These are phyloP conservation scores for Pipistrellus pygmaeus DNA, from an alignment of 2,797 vertebrate genomes.

Conservation along the genomic window DNA sequence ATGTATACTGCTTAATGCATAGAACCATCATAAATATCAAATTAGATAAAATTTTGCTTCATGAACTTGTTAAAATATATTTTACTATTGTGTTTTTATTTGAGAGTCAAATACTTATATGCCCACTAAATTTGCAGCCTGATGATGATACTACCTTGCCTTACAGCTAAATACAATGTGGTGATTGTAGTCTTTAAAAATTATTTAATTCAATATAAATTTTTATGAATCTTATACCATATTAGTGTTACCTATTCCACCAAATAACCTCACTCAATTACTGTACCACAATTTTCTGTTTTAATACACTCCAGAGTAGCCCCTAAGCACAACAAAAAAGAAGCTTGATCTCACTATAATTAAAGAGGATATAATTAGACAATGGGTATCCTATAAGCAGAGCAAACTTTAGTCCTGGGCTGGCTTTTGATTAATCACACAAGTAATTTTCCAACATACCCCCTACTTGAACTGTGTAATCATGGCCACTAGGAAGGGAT, in stretches of 20 bases:
- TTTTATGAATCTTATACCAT: conserved; percentile 31
- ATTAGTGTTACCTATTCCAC: background rate
- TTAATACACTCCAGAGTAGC: conserved; percentile 11
- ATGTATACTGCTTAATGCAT: background rate
- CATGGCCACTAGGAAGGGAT: background rate
- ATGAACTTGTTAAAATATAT: background rate
- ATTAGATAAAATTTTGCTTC: background rate
- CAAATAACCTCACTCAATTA: conserved; percentile 43
- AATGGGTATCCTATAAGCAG: conserved; percentile 46
- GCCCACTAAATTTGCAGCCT: background rate
- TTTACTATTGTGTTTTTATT: background rate
- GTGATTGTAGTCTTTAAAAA: background rate
- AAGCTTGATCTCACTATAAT: conserved; percentile 2
- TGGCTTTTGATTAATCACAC: conserved; percentile 55
- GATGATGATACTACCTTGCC: background rate
- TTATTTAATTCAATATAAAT: conserved; percentile 10
- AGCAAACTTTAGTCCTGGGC: background rate
- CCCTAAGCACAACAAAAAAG: background rate
- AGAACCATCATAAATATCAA: background rate
- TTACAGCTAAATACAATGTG: background rate
- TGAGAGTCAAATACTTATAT: background rate
- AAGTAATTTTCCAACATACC: conserved; percentile 1
- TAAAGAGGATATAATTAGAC: conserved; percentile 59
- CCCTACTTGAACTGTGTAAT: background rate
- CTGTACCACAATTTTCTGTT: background rate